Base-by-base conservation (phyloP, 2,797 vertebrate genomes). In the Pogoniulus pusillus region DNA sequence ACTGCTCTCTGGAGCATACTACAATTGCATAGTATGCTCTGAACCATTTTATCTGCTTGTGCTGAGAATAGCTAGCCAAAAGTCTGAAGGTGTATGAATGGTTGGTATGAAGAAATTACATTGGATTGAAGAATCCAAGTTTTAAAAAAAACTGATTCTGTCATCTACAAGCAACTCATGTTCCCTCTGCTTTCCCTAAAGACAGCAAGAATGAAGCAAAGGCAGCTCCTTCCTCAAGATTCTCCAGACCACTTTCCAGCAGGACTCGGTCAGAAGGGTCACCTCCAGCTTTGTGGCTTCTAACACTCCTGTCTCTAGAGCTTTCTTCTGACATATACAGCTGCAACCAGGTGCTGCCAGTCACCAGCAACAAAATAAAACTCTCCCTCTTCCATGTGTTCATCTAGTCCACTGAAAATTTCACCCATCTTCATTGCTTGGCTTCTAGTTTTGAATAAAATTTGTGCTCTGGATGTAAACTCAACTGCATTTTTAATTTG, bases 71-170 rank as follows among this genome's bases (percentile, higher is more conserved):
- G 39, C 65, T 71, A 58, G 34, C 41, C 47, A 91, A 85, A 91
- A 90, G 77, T 43, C 11, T 77, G 69, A 84, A 82, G 62, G 5
- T 51, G 10, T 45, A 12, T 32, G 39, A 71, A 64, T 39, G 79
- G 53, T 60, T 90, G 51, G 24, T 55, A 30, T 34, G 58, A 79
- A 72, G 45, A 93, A 91, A 85, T 77, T 7, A 91, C 93, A 92
- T 5, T n/a, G 57, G 65, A 65, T 43, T 92, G 80, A 87, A 82
- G 72, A 82, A 85, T 69, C 12, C 19, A 17, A 60, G 43, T 82
- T 82, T 13, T 10, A 4, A 84, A 87, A 37, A n/a, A 37, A 37
- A 71, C 4, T 19, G 43, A 78, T 75, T 29, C 10, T 78, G 7
- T 83, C 81, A 43, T 71, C 91, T 72, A 71, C 13, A 55, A 65